phyloP scores from a whole-genome alignment of 2,888 invertebrate genomes.

The Cabera pusaria region DNA sequence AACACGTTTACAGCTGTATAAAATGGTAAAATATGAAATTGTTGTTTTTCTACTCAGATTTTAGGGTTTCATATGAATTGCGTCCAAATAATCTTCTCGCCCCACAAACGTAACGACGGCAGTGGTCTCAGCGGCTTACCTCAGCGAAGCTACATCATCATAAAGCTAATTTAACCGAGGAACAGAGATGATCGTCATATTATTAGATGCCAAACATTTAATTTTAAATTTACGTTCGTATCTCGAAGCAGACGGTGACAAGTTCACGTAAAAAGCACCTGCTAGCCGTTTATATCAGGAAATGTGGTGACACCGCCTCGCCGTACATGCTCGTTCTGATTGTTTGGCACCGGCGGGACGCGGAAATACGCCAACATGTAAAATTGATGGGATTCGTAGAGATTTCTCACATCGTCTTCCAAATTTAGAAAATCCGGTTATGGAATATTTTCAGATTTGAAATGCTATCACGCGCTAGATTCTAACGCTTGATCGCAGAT shows the following conservation, averaged over 20 bases:
- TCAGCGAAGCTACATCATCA: conserved; percentile 13
- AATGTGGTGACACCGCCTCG: conserved; percentile 47
- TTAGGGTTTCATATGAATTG: no score
- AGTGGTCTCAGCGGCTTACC: conserved; percentile 11
- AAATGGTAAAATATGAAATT: no score
- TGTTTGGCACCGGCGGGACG: conserved; percentile 62
- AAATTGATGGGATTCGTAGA: conserved; percentile 53
- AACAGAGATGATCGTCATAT: conserved; percentile 30
- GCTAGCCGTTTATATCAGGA: conserved; percentile 56
- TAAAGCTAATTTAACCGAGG: conserved; percentile 12
- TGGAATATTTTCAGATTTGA: conserved; percentile 35
- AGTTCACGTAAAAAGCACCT: conserved; percentile 56
- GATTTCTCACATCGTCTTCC: conserved; percentile 41
- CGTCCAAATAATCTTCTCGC: no score
- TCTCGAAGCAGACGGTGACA: conserved; percentile 41
- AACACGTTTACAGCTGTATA: no score
- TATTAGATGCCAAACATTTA: conserved; percentile 45
- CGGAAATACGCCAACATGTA: conserved; percentile 55
- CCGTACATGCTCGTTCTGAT: conserved; percentile 44
- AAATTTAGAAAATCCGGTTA: conserved; percentile 40
- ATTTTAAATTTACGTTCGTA: conserved; percentile 44
- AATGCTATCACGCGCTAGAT: conserved; percentile 29
- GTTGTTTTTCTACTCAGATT: no score
- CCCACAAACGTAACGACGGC: conserved; percentile 3
- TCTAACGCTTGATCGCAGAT: conserved; percentile 29